Evolutionary conservation across 2,113 vertebrate genomes (phyloP), one percentile per base, ranked within the genome.

Genomic region (Cochlearius cochlearius): DNA sequence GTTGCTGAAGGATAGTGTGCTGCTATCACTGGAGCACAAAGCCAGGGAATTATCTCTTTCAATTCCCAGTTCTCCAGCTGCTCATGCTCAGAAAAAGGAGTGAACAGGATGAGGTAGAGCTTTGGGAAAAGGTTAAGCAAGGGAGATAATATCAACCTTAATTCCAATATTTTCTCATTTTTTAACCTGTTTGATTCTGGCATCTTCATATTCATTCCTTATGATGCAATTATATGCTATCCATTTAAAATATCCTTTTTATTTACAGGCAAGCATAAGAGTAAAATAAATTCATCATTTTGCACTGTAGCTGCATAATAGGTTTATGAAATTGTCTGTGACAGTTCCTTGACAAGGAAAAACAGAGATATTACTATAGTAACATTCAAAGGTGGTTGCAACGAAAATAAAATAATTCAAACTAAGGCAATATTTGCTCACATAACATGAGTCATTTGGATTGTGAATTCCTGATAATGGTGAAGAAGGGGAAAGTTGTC

Each of bases 391-490:
- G 80, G 49, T 93, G 49, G 66, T 66, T 90, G 77, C 39, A 95
- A 60, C 2, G 2, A 96, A 94, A 96, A 94, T 78, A 91, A 95
- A 92, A 79, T 91, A 72, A 94, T 84, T 94, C 59, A 94, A 77
- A 92, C 39, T 59, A 84, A 83, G 43, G 72, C 75, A 95, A 81
- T 95, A 96, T 96, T 96, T 94, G 78, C 63, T 97, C 68, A 90
- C 41, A 77, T 43, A 93, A 74, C 3, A 6, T 78, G 75, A 96
- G 23, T 86, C 43, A 91, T 60, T 68, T 88, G 36, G 56, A 90
- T 29, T 59, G 60, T 77, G 62, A 88, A 72, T 85, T 84, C 36
- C 62, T 82, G 53, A 88, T 53, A 88, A 17, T 39, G 32, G 34
- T 59, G 47, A 80, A 76, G 87, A 79, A 82, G 14, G 32, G 17